These are phyloP conservation scores for Loxodonta africana DNA, from an alignment of 2,113 vertebrate genomes.

Conservation along the genomic window DNA sequence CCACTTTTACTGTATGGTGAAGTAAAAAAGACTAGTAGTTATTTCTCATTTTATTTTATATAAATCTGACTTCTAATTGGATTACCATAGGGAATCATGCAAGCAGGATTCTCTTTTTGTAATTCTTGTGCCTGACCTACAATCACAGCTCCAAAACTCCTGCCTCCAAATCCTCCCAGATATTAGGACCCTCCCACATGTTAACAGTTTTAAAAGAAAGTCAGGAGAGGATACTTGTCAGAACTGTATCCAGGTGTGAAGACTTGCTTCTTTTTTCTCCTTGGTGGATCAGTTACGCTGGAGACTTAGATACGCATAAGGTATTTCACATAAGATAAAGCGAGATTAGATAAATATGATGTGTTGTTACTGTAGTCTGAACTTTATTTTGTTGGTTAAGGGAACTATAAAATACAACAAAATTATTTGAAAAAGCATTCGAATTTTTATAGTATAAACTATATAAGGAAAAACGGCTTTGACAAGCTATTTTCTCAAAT, in stretches of 20 bases:
- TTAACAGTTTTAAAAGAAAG: slow-evolving; percentile 51
- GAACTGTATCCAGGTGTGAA: slow-evolving; percentile 17
- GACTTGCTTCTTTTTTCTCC: neutral
- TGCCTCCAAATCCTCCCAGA: neutral
- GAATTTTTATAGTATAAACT: slow-evolving; percentile 2
- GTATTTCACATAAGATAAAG: slow-evolving; percentile 52
- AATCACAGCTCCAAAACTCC: neutral
- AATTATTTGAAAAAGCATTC: neutral
- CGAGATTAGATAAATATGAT: neutral
- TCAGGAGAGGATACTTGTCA: slow-evolving; percentile 42
- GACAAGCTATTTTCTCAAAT: slow-evolving; percentile 33
- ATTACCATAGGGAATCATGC: neutral
- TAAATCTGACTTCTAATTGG: neutral
- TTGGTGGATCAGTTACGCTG: neutral
- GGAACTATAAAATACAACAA: neutral
- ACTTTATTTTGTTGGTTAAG: slow-evolving; percentile 30
- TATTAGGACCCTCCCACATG: slow-evolving; percentile 30
- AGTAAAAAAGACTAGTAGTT: neutral
- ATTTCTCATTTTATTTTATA: slow-evolving; percentile 15
- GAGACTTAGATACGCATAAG: slow-evolving; percentile 43
- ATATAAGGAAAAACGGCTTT: slow-evolving; percentile 7
- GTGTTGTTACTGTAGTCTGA: neutral
- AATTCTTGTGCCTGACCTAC: neutral
- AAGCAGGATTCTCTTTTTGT: neutral
- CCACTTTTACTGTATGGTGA: neutral